phyloP scores from a whole-genome alignment of 1,140 invertebrate genomes.

The Atta cephalotes region DNA sequence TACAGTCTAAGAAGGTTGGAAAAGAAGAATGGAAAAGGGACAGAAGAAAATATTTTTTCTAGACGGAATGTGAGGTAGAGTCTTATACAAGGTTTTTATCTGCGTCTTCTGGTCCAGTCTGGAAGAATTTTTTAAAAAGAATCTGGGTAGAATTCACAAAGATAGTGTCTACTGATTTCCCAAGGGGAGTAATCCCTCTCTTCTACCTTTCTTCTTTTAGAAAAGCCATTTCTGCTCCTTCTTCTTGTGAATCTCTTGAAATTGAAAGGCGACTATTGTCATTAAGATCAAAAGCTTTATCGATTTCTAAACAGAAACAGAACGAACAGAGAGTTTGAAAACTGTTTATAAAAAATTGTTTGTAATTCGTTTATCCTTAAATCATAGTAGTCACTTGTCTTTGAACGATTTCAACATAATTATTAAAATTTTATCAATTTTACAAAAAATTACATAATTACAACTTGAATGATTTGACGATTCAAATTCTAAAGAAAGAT shows the following conservation, averaged over 20 bases:
- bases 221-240: background rate
- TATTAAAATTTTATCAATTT: background rate
- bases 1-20: background rate
- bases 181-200: conserved; percentile 65
- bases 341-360: background rate
- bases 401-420: background rate
- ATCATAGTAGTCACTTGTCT: background rate
- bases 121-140: conserved; percentile 62
- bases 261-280: conserved; percentile 63
- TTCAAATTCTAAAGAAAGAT: background rate
- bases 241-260: background rate
- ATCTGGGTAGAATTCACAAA: conserved; percentile 65
- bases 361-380: background rate
- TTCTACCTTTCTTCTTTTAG: conserved; percentile 6
- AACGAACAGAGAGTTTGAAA: background rate
- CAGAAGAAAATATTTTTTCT: conserved; percentile 40
- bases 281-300: conserved; percentile 48
- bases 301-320: conserved; percentile 22
- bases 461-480: background rate
- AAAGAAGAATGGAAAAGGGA: background rate
- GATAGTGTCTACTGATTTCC: conserved; percentile 72
- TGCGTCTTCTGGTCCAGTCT: conserved; percentile 29
- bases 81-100: conserved; percentile 55
- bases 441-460: background rate
- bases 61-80: conserved; percentile 14